These are phyloP conservation scores for Odontophorus gujanensis DNA, from an alignment of 2,113 vertebrate genomes.

Conservation along the genomic window DNA sequence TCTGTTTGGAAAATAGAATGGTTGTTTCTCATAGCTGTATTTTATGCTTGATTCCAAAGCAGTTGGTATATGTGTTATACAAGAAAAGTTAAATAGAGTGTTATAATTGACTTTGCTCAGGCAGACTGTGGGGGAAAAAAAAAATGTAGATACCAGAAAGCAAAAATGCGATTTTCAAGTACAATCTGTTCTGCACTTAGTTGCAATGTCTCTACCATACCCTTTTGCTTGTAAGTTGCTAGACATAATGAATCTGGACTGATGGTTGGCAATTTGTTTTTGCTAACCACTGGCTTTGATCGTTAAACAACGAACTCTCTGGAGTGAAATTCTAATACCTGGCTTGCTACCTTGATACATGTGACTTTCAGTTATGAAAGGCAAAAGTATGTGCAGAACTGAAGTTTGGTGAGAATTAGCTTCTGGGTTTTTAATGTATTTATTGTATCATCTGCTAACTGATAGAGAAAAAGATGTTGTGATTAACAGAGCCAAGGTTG, in stretches of 20 bases:
- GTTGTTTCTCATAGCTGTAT: background rate
- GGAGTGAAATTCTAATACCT: background rate
- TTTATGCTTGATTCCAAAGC: background rate
- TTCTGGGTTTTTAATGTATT: background rate
- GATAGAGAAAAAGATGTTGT: background rate
- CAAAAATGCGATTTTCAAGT: conserved; percentile 67
- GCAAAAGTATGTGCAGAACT: background rate
- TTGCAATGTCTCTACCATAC: conserved; percentile 64
- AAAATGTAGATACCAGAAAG: conserved; percentile 45
- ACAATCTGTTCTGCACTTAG: conserved; percentile 72
- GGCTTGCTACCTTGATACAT: rapidly evolving
- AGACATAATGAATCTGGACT: conserved; percentile 41
- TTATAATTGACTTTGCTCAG: background rate
- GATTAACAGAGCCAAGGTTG: background rate
- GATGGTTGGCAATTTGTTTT: conserved; percentile 23
- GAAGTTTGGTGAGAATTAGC: background rate
- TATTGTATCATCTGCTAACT: background rate
- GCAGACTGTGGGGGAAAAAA: background rate
- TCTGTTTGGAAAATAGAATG: background rate
- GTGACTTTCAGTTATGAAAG: background rate
- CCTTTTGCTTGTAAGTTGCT: conserved; percentile 64
- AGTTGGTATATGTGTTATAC: background rate
- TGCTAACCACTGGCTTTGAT: background rate
- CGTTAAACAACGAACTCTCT: background rate
- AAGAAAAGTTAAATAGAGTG: background rate